Evolutionary conservation across 2,888 invertebrate species (phyloP), one percentile per base, ranked within the genome.

Genomic region (Beris chalybata): DNA sequence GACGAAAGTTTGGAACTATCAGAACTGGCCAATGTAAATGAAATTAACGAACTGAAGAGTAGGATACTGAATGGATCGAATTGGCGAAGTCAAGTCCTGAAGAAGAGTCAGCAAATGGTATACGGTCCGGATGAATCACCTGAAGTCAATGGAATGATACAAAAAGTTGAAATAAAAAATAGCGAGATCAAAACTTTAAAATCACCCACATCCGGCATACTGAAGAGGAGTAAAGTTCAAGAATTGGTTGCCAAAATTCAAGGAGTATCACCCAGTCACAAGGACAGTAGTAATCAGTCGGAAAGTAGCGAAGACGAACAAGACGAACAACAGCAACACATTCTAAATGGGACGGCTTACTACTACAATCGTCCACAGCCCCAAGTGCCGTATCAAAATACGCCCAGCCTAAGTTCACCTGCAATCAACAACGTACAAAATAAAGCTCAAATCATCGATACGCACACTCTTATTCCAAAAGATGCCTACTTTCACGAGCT

Each of bases 401-500:
- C 31, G 44, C 22, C 38, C 3, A 53, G 5, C 29, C 22, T 12
- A 2, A 50, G 13, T 43, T 6, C 47, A 22, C 57, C 52, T 7
- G 12, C n/a, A 22, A 57, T 31, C 12, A 48, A 22, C 31, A 15
- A 56, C 15, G 58, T 59, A 11, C 64, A 58, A 55, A 29, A 29
- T 44, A 61, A 70, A 56, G 47, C 69, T 58, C 57, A 56, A 69
- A 48, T 70, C 45, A 56, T 70, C 48, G 69, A 72, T 65, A 70
- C 71, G 38, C 55, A 72, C 48, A 68, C 68, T 81, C 79, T 84
- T 73, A 81, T 85, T 61, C 86, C 86, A 11, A 86, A 85, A 78
- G 86, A 86, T 76, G 86, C 86, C 1, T 86, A 86, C 74, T 86
- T 86, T 72, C 86, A 86, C 71, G 85, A 86, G 66, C 81, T 86